phyloP scores from a whole-genome alignment of 2,888 invertebrate genomes.

The Acrobasis consociella region DNA sequence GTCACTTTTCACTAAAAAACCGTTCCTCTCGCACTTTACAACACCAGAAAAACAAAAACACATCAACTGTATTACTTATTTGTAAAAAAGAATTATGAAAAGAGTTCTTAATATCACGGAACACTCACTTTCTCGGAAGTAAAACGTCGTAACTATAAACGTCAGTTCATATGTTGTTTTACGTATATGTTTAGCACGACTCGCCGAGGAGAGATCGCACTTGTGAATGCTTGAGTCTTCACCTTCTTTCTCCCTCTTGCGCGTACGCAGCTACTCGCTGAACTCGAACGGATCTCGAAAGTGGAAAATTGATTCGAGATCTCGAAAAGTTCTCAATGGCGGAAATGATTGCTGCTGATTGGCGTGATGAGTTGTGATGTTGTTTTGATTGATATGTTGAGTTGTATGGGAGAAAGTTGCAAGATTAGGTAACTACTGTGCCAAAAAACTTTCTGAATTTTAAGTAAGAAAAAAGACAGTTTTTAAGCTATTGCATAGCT shows the following conservation, averaged over 20 bases:
- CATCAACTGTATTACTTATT: conserved; percentile 13
- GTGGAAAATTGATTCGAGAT: conserved; percentile 1
- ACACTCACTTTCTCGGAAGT: conserved; percentile 7
- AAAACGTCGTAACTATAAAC: conserved; percentile 14
- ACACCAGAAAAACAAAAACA: conserved; percentile 27
- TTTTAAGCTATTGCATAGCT: no score
- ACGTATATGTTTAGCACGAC: conserved; percentile 34
- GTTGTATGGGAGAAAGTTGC: neutral
- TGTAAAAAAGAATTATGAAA: neutral
- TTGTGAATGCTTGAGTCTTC: conserved; percentile 53
- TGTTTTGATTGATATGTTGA: conserved; percentile 21
- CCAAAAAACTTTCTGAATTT: no score
- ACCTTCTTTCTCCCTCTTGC: conserved; percentile 46
- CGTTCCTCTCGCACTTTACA: conserved; percentile 30
- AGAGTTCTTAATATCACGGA: conserved; percentile 9
- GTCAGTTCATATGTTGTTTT: conserved; percentile 5
- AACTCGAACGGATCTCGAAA: conserved; percentile 27
- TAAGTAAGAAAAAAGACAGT: no score
- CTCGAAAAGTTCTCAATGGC: neutral
- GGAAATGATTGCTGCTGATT: conserved; percentile 2
- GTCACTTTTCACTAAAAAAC: conserved; percentile 39
- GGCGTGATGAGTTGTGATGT: conserved; percentile 9
- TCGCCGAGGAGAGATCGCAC: conserved; percentile 48
- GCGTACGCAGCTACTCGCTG: conserved; percentile 43
- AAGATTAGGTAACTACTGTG: no score